Evolutionary conservation across 2,888 invertebrate genomes (phyloP).

Genomic region (Phlogophora meticulosa): DNA sequence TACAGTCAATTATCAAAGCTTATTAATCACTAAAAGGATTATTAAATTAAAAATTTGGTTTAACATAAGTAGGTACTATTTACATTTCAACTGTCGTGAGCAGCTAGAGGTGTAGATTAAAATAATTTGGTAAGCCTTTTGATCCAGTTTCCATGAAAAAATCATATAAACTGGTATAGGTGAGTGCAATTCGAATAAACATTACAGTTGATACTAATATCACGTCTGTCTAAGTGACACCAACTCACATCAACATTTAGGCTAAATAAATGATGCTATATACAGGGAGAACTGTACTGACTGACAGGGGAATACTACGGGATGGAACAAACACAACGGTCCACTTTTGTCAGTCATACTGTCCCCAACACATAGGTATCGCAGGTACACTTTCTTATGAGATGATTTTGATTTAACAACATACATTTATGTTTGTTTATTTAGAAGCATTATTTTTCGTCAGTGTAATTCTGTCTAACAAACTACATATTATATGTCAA

Average conservation of each 20-base stretch:
- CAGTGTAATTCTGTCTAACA: slow-evolving; percentile 23
- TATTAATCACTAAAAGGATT: not conserved
- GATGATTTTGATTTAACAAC: slow-evolving; percentile 25
- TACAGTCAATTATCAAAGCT: slow-evolving; percentile 18
- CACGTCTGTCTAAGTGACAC: slow-evolving; percentile 19
- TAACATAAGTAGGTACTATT: slow-evolving; percentile 30
- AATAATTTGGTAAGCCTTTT: slow-evolving; percentile 14
- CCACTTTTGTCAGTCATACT: not conserved
- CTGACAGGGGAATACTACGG: not conserved
- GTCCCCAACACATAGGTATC: slow-evolving; percentile 13
- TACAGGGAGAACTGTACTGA: slow-evolving; percentile 22
- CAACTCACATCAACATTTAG: slow-evolving; percentile 24
- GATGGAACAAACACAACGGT: not conserved
- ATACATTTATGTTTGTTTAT: slow-evolving; percentile 35
- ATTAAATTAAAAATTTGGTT: slow-evolving; percentile 39
- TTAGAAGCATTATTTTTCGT: slow-evolving; percentile 16
- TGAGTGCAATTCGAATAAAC: slow-evolving; percentile 14
- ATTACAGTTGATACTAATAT: slow-evolving; percentile 42
- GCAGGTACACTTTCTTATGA: slow-evolving; percentile 42
- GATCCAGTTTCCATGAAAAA: slow-evolving; percentile 7
- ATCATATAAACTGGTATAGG: not conserved
- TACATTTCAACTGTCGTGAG: slow-evolving; percentile 31
- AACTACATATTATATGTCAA: slow-evolving; percentile 14
- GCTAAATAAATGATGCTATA: slow-evolving; percentile 22
- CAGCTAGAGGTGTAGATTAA: slow-evolving; percentile 15